phyloP scores from a whole-genome alignment of 2,888 invertebrate genomes.

The Clusia tigrina region DNA sequence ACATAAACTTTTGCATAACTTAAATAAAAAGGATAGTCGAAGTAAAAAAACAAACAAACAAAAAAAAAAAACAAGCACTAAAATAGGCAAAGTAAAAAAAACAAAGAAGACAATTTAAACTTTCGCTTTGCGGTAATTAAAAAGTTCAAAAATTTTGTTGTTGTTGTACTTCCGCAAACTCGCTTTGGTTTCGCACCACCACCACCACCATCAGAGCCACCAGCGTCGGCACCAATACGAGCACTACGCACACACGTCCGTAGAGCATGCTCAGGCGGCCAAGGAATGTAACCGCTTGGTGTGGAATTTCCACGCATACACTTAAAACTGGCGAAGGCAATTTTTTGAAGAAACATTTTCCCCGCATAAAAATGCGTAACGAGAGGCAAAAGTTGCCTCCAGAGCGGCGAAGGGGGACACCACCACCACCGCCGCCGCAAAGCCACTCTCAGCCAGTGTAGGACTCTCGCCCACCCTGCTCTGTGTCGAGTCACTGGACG shows the following conservation, averaged over 20 bases:
- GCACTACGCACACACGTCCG: neutral
- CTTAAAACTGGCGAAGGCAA: constrained; percentile 12
- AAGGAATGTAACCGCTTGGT: neutral
- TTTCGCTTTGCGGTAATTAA: constrained; percentile 38
- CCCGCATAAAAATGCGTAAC: constrained; percentile 3
- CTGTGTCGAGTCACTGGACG: no score
- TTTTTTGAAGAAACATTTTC: constrained; percentile 1
- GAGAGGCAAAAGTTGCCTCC: neutral
- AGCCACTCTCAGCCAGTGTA: no score
- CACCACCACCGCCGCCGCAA: no score
- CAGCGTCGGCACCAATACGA: no score
- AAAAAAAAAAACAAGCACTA: constrained; percentile 19
- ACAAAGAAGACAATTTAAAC: constrained; percentile 35
- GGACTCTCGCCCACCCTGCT: no score
- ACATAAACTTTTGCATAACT: constrained; percentile 23
- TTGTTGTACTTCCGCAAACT: neutral
- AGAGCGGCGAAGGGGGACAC: no score
- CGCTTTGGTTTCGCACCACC: neutral
- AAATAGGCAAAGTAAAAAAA: constrained; percentile 20
- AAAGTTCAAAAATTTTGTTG: constrained; percentile 29
- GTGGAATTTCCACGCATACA: constrained; percentile 25
- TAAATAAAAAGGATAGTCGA: constrained; percentile 11
- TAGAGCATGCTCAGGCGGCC: neutral
- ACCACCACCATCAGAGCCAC: no score
- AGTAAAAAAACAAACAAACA: neutral